Conservation (phyloP, 2,113 vertebrate species). For the Ptyas mucosa region DNA sequence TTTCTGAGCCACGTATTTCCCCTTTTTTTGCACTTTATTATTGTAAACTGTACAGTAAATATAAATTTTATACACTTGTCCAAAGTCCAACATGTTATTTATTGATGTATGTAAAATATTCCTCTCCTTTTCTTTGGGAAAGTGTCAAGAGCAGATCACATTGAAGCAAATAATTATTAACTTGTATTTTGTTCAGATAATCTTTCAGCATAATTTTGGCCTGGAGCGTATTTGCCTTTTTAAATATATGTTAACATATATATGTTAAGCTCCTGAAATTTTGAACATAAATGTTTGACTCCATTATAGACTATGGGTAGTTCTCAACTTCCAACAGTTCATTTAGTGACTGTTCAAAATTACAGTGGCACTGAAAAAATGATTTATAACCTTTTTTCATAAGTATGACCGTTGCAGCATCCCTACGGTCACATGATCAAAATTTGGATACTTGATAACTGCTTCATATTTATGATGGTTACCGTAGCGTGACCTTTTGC, state of each 20-base stretch:
- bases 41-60: background rate
- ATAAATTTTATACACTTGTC: background rate
- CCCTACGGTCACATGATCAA: too few species aligned
- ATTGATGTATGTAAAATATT: background rate
- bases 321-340: too few species aligned
- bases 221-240: accelerated
- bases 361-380: too few species aligned
- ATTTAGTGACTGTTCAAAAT: too few species aligned
- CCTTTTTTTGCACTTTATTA: background rate
- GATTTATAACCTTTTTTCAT: too few species aligned
- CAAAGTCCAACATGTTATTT: background rate
- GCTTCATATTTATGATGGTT: too few species aligned
- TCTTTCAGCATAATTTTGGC: background rate
- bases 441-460: too few species aligned
- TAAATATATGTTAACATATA: background rate
- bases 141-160: background rate
- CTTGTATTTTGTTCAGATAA: background rate
- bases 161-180: background rate
- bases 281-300: accelerated
- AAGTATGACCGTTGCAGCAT: too few species aligned
- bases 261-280: background rate
- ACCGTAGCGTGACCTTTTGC: too few species aligned
- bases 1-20: background rate
- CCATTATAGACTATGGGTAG: background rate
- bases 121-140: background rate